Evolutionary conservation across 2,113 vertebrate species (phyloP).

Genomic region (Notarius quadriscutis): DNA sequence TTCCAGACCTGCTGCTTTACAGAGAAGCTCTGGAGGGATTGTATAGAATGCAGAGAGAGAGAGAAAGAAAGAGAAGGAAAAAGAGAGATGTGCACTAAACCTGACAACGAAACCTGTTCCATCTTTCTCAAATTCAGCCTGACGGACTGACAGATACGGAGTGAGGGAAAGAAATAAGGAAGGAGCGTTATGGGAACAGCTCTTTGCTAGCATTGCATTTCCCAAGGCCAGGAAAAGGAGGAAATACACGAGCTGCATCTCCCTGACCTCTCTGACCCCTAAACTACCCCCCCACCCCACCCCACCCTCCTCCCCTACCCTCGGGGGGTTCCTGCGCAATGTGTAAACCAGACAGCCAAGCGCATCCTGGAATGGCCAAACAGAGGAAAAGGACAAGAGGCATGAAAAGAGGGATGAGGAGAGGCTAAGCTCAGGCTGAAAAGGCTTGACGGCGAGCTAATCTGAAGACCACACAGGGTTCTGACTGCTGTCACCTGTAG

Average conservation of each 20-base stretch:
- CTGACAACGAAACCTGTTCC: conserved; percentile 18
- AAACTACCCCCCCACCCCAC: conserved; percentile 55
- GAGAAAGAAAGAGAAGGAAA: conserved; percentile 37
- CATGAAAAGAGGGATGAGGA: conserved; percentile 37
- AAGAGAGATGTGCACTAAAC: conserved; percentile 36
- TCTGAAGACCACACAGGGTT: conserved; percentile 68
- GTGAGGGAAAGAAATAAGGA: conserved; percentile 33
- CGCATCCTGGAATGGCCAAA: conserved; percentile 74
- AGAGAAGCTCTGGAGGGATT: conserved; percentile 48
- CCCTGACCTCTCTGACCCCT: conserved; percentile 65
- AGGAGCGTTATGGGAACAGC: conserved; percentile 68
- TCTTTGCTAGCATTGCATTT: conserved; percentile 73
- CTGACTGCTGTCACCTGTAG: conserved; percentile 57
- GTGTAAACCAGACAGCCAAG: conserved; percentile 78
- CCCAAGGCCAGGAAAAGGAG: conserved; percentile 75
- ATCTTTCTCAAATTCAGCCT: conserved; percentile 17
- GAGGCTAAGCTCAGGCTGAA: conserved; percentile 29
- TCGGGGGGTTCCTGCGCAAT: conserved; percentile 74
- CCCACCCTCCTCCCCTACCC: conserved; percentile 56
- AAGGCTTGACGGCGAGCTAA: conserved; percentile 53
- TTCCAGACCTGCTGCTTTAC: conserved; percentile 62
- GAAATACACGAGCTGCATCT: conserved; percentile 78
- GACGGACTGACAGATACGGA: conserved; percentile 11
- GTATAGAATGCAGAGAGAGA: conserved; percentile 28
- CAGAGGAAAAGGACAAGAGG: conserved; percentile 56